A percentile compares a stretch with the other conserved stretches of the same genome.
phyloP scores from a whole-genome alignment of 2,888 invertebrate genomes.

The Drosophila meridiana region DNA sequence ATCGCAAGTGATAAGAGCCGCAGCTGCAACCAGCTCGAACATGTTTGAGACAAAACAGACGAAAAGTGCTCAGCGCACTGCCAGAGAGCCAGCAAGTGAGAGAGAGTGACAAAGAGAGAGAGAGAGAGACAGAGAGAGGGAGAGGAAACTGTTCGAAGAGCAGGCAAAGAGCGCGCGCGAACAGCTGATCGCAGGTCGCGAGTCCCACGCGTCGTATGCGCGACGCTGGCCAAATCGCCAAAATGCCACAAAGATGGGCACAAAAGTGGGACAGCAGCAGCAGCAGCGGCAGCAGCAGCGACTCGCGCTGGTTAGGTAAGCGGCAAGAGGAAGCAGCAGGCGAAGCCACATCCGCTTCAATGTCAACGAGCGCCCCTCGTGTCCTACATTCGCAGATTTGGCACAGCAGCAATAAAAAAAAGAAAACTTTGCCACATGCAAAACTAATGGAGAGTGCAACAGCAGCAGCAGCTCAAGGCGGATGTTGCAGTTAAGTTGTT shows the following conservation, averaged over 20 bases:
- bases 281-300: neutral
- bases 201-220: constrained; percentile 56
- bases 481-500: constrained; percentile 51
- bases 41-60: constrained; percentile 58
- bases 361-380: constrained; percentile 48
- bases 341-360: constrained; percentile 54
- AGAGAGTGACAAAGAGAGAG: neutral
- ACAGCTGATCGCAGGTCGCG: constrained; percentile 51
- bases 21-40: constrained; percentile 57
- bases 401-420: constrained; percentile 45
- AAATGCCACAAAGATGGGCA: constrained; percentile 31
- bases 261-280: constrained; percentile 39
- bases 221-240: constrained; percentile 25
- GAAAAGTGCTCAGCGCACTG: constrained; percentile 46
- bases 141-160: constrained; percentile 25
- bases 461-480: constrained; percentile 47
- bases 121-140: constrained; percentile 10
- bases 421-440: constrained; percentile 57
- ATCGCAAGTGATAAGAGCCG: constrained; percentile 56
- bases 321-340: constrained; percentile 45
- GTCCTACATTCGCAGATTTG: constrained; percentile 51
- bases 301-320: constrained; percentile 46
- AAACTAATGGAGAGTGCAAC: constrained; percentile 54
- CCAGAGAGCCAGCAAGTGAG: neutral
- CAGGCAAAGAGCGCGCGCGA: constrained; percentile 26